phyloP scores from a whole-genome alignment of 2,113 vertebrate species.

The Lathamus discolor region DNA sequence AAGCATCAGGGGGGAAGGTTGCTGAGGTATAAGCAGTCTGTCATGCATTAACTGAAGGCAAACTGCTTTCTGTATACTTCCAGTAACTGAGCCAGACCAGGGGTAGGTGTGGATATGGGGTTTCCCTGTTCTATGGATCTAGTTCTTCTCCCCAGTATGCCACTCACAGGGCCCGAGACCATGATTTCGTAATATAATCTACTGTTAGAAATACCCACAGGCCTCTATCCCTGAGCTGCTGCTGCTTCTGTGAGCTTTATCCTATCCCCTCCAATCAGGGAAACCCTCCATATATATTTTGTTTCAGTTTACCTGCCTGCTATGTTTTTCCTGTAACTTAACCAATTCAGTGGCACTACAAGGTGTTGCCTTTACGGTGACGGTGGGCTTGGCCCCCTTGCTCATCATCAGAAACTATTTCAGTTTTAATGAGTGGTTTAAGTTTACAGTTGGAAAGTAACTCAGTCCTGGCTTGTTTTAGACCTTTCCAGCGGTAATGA shows the following conservation, averaged over 20 bases:
- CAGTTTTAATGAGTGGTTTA: not conserved
- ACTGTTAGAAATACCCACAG: not conserved
- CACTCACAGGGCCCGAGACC: not conserved
- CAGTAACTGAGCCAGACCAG: not conserved
- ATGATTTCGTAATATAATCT: not conserved
- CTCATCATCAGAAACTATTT: not conserved
- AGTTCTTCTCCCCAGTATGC: not conserved
- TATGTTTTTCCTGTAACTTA: not conserved
- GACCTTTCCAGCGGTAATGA: not conserved
- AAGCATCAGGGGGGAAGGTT: not conserved
- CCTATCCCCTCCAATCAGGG: not conserved
- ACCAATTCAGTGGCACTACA: not conserved
- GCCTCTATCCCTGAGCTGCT: not conserved
- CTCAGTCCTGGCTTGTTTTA: not conserved
- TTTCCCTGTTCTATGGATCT: not conserved
- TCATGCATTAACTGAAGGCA: not conserved
- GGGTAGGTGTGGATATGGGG: not conserved
- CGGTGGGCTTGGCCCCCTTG: not conserved
- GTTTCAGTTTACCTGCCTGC: not conserved
- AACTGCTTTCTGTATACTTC: not conserved
- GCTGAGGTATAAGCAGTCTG: not conserved
- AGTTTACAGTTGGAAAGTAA: not conserved
- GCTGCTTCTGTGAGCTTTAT: not conserved
- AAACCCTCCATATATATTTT: not conserved
- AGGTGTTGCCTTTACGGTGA: not conserved